Base-by-base conservation (phyloP, 2,797 vertebrate genomes). In the Enteromius trimaculatus region DNA sequence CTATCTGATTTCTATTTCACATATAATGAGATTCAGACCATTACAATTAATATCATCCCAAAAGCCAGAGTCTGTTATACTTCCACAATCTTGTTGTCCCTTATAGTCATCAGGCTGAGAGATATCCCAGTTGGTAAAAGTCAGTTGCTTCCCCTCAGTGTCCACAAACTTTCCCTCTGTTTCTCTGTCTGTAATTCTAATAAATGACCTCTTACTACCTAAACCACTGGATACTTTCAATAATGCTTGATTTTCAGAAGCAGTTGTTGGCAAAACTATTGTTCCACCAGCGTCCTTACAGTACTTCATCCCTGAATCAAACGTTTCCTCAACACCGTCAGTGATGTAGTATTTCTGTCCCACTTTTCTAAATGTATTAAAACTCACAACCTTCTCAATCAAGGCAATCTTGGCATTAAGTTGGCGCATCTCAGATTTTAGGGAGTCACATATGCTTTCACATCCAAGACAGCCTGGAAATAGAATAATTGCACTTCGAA, bases 1-100 rank as follows among this genome's bases (percentile, higher is more conserved):
- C 51, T 29, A 21, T 37, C 3, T 55, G 21, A 65, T 51, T 58
- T 44, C 3, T 51, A 83, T 80, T 81, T 85, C 77, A 81, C 86
- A 85, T 23, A 85, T 47, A 4, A 83, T 83, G 6, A 37, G n/a
- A 39, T 13, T 0, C n/a, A 0, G 1, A 17, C 1, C 9, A 10
- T 49, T 10, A 79, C 86, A 85, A 19, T 0, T 0, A 9, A 60
- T 47, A 77, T 87, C 84, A 69, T 83, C 51, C 86, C 86, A 87
- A 9, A 47, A 4, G 0, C 75, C 77, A n/a, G 70, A 16, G 0
- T 26, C 3, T 21, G 1, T 16, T 2, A 83, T 13, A 60, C 7
- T 3, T n/a, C 49, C 44, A 55, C 86, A 87, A 47, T 87, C 81
- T 37, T 87, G 77, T 14, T 0, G 1, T 4, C 39, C 65, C 6